phyloP scores from a whole-genome alignment of 2,888 invertebrate species.

The Megamerina dolium region DNA sequence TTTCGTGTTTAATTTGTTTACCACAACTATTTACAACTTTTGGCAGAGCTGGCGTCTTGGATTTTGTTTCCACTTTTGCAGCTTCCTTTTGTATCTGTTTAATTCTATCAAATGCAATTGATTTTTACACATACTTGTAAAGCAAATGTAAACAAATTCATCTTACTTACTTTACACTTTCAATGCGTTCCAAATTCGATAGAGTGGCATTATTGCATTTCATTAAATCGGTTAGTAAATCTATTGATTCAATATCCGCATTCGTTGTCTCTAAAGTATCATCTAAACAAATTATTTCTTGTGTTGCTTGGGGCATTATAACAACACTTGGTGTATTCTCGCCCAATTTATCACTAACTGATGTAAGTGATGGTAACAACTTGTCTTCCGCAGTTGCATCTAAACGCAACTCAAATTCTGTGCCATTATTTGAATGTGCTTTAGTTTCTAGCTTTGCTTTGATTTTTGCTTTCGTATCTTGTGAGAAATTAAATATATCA shows the following conservation, averaged over 20 bases:
- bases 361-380: too few relatives aligned
- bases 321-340: constrained; percentile 33
- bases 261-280: constrained; percentile 27
- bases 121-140: neutral
- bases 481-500: neutral
- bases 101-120: too few relatives aligned
- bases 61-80: neutral
- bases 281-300: constrained; percentile 42
- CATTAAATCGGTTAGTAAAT: constrained; percentile 29
- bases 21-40: too few relatives aligned
- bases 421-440: too few relatives aligned
- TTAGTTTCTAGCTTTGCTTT: too few relatives aligned
- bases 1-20: neutral
- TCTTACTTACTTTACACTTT: constrained; percentile 31
- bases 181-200: neutral
- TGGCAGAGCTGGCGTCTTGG: too few relatives aligned
- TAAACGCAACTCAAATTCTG: too few relatives aligned
- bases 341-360: neutral
- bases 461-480: too few relatives aligned
- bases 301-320: constrained; percentile 37
- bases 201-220: too few relatives aligned
- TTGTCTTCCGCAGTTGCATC: neutral
- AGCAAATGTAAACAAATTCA: constrained; percentile 8
- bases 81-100: too few relatives aligned
- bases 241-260: constrained; percentile 31